These are phyloP conservation scores for Montifringilla adamsi DNA, from an alignment of 2,113 vertebrate species.

Conservation along the genomic window DNA sequence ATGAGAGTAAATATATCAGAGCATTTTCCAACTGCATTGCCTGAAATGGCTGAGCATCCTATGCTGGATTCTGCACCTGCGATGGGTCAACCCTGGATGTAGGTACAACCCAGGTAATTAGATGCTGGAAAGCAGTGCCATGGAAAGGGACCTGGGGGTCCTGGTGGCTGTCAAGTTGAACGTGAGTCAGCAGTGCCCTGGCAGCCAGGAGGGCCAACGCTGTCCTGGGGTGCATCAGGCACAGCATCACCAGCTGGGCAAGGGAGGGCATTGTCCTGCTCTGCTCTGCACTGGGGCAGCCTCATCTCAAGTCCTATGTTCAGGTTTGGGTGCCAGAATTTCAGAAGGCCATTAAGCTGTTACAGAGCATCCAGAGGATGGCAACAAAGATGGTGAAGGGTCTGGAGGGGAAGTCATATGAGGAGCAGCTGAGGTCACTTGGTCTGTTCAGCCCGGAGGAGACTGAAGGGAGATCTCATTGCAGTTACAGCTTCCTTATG, in stretches of 20 bases:
- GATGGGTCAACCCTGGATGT: not conserved
- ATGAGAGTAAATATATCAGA: too few species aligned
- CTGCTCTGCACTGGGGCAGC: fast-evolving
- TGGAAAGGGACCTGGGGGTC: not conserved
- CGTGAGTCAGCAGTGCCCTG: not conserved
- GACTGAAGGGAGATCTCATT: fast-evolving
- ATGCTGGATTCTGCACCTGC: not conserved
- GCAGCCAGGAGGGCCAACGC: fast-evolving
- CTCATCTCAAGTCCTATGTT: fast-evolving
- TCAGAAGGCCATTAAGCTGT: not conserved
- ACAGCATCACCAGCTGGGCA: fast-evolving
- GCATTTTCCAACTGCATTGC: not conserved
- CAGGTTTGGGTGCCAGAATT: not conserved
- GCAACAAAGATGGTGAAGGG: not conserved
- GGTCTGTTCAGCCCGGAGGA: not conserved
- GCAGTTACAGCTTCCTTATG: fast-evolving
- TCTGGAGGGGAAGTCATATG: fast-evolving
- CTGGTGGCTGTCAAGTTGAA: fast-evolving
- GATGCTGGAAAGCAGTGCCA: not conserved
- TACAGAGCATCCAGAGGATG: fast-evolving
- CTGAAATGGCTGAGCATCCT: not conserved
- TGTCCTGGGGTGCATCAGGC: not conserved
- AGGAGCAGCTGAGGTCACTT: not conserved
- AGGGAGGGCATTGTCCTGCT: not conserved
- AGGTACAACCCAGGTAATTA: fast-evolving